Base-by-base conservation (phyloP, 2,797 vertebrate species). In the Crenichthys baileyi region DNA sequence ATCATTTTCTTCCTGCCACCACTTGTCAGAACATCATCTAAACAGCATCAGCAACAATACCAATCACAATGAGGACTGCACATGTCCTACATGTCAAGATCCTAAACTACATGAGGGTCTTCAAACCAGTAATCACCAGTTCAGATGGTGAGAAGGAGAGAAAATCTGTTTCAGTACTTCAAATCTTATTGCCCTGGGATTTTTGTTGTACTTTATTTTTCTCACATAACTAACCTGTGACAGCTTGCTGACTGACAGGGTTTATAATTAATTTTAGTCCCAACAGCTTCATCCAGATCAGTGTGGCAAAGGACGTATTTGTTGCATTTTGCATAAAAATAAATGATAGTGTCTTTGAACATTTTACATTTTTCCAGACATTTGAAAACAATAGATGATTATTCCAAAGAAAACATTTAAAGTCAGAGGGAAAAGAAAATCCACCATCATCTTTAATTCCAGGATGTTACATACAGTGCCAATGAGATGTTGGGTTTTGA, bases 21-120 rank as follows among this genome's bases (percentile, higher is more conserved):
- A 77, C 72, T 80, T 88, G 58, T 78, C 48, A 81, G 81, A 71
- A 39, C 61, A 80, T 81, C 29, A 85, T 82, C 79, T 76, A 9
- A 81, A 53, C 72, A 75, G 70, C 50, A 76, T 63, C 72, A 77
- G 44, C 79, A 80, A 79, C 65, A 79, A 80, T 77, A 85, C 71
- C 77, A 74, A 86, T 50, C 73, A 46, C 74, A 76, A 9, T 44
- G 39, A 70, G 72, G 70, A 76, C 78, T 26, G 26, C 36, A 72
- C 55, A 81, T 7, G 51, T 56, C 51, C 13, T 1, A 53, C 9
- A 74, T 51, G 68, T 55, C 13, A 4, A 70, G 44, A 85, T 78
- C 77, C 31, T 82, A 70, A 58, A 75, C 75, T 70, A 78, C 72
- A 68, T 7, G 51, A 51, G 70, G 78, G n/a, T 76, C 71, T 22